Percentiles rank a stretch among this genome's conserved stretches.
These are phyloP conservation scores for Macropis europaea DNA, from an alignment of 2,888 invertebrate species.

Conservation along the genomic window DNA sequence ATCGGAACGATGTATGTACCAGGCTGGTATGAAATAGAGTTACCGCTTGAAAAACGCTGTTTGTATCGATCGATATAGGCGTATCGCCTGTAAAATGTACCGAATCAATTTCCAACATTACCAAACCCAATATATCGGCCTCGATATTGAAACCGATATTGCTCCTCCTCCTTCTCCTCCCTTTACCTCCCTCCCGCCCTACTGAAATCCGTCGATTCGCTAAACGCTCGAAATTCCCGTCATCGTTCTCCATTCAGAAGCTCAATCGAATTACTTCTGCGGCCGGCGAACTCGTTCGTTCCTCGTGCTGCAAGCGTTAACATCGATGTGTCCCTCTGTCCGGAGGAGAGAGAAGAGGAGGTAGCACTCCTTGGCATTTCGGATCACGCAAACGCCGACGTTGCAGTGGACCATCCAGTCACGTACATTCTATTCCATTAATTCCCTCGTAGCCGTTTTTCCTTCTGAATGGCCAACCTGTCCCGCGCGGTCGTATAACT, in stretches of 20 bases:
- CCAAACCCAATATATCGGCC: slow-evolving; percentile 35
- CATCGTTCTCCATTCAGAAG: slow-evolving; percentile 34
- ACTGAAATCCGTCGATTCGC: slow-evolving; percentile 12
- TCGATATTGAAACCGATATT: slow-evolving; percentile 40
- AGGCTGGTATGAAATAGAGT: slow-evolving; percentile 35
- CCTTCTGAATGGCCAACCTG: background rate
- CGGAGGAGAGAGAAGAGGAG: background rate
- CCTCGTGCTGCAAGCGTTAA: background rate
- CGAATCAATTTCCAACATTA: slow-evolving; percentile 39
- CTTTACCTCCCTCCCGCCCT: too few species aligned
- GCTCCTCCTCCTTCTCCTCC: too few species aligned
- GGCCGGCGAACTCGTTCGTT: slow-evolving; percentile 21
- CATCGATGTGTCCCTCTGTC: background rate
- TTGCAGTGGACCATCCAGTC: slow-evolving; percentile 51
- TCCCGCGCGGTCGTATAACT: background rate
- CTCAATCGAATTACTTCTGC: slow-evolving; percentile 38
- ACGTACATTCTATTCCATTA: slow-evolving; percentile 68
- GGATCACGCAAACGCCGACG: slow-evolving; percentile 59
- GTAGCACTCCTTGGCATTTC: slow-evolving; percentile 43
- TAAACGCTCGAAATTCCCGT: slow-evolving; percentile 23
- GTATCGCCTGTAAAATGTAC: slow-evolving; percentile 36
- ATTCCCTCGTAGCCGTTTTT: slow-evolving; percentile 31
- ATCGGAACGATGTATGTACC: slow-evolving; percentile 26
- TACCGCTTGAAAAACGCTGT: slow-evolving; percentile 44
- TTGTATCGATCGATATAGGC: slow-evolving; percentile 29